Evolutionary conservation across 2,888 invertebrate species (phyloP).

Genomic region (Graphium colonna): DNA sequence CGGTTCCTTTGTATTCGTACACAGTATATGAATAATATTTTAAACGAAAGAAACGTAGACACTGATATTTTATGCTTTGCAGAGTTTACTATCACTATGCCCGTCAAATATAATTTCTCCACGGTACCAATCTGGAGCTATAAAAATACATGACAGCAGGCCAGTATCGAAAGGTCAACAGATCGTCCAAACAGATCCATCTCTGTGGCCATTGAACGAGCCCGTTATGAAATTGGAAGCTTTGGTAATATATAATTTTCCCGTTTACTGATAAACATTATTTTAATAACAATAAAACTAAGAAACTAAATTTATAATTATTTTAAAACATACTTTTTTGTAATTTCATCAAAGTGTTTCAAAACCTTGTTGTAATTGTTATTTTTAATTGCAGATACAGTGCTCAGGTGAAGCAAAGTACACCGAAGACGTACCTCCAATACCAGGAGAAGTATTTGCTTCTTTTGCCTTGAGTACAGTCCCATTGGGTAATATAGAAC

Average conservation of each 20-base stretch:
- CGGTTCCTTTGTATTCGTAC: too few relatives aligned
- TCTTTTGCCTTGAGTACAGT: conserved; percentile 82
- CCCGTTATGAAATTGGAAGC: conserved; percentile 84
- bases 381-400: conserved; percentile 57
- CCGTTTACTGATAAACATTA: too few relatives aligned
- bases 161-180: conserved; percentile 81
- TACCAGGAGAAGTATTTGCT: conserved; percentile 81
- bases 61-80: too few relatives aligned
- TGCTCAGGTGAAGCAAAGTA: conserved; percentile 84
- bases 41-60: too few relatives aligned
- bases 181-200: conserved; percentile 81
- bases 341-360: too few relatives aligned
- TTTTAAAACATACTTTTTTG: background rate
- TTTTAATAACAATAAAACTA: too few relatives aligned
- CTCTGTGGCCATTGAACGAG: conserved; percentile 83
- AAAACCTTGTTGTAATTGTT: too few relatives aligned
- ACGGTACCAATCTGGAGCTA: conserved; percentile 63
- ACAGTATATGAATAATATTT: too few relatives aligned
- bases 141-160: conserved; percentile 56
- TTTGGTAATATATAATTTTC: too few relatives aligned
- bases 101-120: conserved; percentile 51
- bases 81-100: conserved; percentile 76
- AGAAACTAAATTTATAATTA: too few relatives aligned
- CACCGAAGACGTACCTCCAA: conserved; percentile 81
- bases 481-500: conserved; percentile 73